These are phyloP conservation scores for Torymus tubicola DNA, from an alignment of 2,888 invertebrate genomes.

Conservation along the genomic window DNA sequence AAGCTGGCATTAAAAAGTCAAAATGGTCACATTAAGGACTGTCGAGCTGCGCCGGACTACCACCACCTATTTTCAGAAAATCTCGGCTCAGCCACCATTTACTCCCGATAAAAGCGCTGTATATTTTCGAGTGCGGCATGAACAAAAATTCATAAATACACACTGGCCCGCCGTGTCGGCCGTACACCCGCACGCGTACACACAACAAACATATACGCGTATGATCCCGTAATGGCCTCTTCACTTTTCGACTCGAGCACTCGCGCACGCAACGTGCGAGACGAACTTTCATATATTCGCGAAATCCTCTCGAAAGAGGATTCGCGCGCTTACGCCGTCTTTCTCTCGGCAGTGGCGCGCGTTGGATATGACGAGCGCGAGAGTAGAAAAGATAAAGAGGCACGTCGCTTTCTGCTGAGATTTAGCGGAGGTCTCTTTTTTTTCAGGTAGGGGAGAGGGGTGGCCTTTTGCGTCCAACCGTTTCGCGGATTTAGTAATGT, in stretches of 20 bases:
- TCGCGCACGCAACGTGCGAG: slow-evolving; percentile 5
- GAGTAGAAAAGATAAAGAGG: slow-evolving; percentile 32
- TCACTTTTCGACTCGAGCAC: slow-evolving; percentile 52
- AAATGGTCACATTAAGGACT: slow-evolving; percentile 19
- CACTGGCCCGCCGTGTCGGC: background rate
- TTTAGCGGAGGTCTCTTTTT: background rate
- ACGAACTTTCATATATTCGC: slow-evolving; percentile 33
- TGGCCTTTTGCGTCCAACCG: no score
- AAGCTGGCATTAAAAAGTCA: background rate
- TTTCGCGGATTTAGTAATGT: background rate
- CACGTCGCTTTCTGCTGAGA: background rate
- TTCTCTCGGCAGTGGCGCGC: background rate
- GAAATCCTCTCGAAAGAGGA: slow-evolving; percentile 50
- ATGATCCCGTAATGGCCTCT: slow-evolving; percentile 53
- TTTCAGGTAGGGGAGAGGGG: background rate
- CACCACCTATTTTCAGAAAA: slow-evolving; percentile 35
- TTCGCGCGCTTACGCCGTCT: slow-evolving; percentile 24
- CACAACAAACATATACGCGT: slow-evolving; percentile 33
- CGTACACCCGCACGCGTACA: no score
- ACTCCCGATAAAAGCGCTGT: slow-evolving; percentile 47
- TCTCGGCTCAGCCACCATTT: slow-evolving; percentile 44
- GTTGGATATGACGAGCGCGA: background rate
- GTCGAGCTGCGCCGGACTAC: background rate
- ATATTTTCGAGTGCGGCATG: slow-evolving; percentile 9
- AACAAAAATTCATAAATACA: slow-evolving; percentile 46